Base-by-base conservation (phyloP, 2,113 vertebrate genomes). In the Gadus chalcogrammus region DNA sequence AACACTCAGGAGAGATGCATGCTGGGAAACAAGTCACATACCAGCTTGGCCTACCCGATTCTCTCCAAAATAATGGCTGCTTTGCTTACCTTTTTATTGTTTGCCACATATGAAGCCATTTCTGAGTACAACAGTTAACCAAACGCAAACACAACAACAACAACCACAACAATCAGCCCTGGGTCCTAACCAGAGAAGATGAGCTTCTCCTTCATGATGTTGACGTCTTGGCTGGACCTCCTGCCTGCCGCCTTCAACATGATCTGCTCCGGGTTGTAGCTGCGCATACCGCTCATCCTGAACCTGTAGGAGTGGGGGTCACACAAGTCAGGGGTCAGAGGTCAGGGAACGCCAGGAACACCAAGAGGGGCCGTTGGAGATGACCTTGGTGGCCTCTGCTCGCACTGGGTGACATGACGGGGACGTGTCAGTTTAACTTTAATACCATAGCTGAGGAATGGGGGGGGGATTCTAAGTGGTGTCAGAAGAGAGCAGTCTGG, bases 171-270 rank as follows among this genome's bases (percentile, higher is more conserved):
- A 48, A 56, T 64, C 18, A 15, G 31, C 42, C 12, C 17, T 8
- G 16, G 15, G 24, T 20, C 31, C 82, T 61, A 83, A 99, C 97
- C 97, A 59, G 96, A 95, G 89, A 99, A 98, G 81, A 99, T 98
- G 15, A 99, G 94, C 79, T 98, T 99, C 88, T 99, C 96, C 87
- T 99, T 99, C 97, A 99, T 99, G 88, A 99, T 95, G 83, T 95
- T 96, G 83, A 98, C 93, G 0, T 99, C 97, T 58, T 93, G 90
- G 88, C 95, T 99, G 77, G 93, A 93, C 61, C 94, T 88, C 77
- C 90, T 89, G 55, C 97, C 97, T 0, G 96, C 93, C 0, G 97
- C 95, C 0, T 95, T 99, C 82, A 99, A 93, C 97, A 99, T 98
- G 87, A 99, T 99, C 90, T 99, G 97, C 77, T 99, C 97, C 0